Conservation (phyloP, 2,113 vertebrate genomes). For the Sigmodon hispidus region DNA sequence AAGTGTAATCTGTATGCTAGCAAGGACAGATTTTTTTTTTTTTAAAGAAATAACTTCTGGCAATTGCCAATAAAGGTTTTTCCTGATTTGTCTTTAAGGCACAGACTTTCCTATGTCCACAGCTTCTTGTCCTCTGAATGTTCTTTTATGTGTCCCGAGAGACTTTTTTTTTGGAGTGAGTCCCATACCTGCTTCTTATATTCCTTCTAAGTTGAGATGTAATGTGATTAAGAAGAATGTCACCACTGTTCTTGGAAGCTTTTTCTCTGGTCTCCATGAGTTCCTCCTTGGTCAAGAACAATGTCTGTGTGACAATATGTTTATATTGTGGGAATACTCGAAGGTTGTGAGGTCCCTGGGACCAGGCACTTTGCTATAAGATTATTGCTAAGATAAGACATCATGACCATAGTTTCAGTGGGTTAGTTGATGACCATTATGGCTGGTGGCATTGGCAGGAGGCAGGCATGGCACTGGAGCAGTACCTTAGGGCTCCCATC, state of each 20-base stretch:
- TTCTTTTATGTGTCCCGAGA: neutral
- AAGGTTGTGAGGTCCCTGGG: neutral
- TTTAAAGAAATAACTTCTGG: neutral
- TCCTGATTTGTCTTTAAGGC: slow-evolving; percentile 27
- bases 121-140: neutral
- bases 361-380: neutral
- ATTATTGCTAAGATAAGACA: neutral
- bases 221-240: neutral
- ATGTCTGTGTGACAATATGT: neutral
- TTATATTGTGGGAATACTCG: neutral
- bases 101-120: neutral
- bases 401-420: neutral
- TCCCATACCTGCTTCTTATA: neutral
- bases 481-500: neutral
- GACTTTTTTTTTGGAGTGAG: neutral
- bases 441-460: neutral
- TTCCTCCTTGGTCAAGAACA: neutral
- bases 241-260: neutral
- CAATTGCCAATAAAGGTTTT: neutral
- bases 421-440: neutral
- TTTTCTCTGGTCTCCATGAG: neutral
- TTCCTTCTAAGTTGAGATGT: neutral
- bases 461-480: neutral
- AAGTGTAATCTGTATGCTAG: neutral
- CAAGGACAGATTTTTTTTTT: neutral